Evolutionary conservation across 2,888 invertebrate genomes (phyloP).

Genomic region (Poecilobothrus nobilitatus): DNA sequence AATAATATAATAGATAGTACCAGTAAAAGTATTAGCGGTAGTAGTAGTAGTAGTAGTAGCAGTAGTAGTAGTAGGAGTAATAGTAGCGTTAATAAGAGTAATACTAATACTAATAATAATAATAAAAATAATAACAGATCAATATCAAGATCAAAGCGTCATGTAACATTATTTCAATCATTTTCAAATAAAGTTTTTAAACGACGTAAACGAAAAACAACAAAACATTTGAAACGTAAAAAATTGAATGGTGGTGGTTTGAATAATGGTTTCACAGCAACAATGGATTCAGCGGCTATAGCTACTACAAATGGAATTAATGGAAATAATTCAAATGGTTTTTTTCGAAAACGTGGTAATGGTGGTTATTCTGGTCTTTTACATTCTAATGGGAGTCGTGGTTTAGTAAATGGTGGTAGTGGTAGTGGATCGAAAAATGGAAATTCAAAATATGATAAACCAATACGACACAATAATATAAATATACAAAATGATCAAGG

Average conservation of each 20-base stretch:
- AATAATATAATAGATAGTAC: neutral
- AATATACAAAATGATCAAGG: slow-evolving; percentile 8
- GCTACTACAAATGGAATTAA: slow-evolving; percentile 11
- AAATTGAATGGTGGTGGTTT: neutral
- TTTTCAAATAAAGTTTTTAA: neutral
- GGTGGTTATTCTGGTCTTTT: neutral
- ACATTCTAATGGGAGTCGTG: neutral
- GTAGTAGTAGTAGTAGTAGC: too few relatives aligned
- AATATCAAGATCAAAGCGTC: slow-evolving; percentile 19
- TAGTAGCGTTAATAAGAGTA: too few relatives aligned
- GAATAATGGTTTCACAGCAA: neutral
- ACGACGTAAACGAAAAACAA: slow-evolving; percentile 21
- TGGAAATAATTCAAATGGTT: slow-evolving; percentile 13
- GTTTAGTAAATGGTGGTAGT: neutral
- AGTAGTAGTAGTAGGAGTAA: too few relatives aligned
- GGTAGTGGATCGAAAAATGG: neutral
- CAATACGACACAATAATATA: neutral
- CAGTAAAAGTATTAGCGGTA: too few relatives aligned
- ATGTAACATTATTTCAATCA: slow-evolving; percentile 13
- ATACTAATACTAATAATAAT: neutral
- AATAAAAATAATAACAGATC: slow-evolving; percentile 7
- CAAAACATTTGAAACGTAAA: slow-evolving; percentile 17
- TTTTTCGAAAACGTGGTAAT: neutral
- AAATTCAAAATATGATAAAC: neutral
- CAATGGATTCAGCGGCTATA: neutral